Base-by-base conservation (phyloP, 2,113 vertebrate species). In the Caloenas nicobarica region DNA sequence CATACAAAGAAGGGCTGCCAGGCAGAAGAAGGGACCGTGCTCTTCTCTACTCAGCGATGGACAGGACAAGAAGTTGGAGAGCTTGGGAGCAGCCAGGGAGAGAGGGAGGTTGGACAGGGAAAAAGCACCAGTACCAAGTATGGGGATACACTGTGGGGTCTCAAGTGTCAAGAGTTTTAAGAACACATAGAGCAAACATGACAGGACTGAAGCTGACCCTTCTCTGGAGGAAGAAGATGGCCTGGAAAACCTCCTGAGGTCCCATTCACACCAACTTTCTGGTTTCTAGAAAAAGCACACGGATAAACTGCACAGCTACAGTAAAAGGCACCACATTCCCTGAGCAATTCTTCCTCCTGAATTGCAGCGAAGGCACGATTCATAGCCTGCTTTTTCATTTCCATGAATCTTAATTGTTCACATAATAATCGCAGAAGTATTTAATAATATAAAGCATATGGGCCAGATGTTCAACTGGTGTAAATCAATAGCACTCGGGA, bases 371-470 rank as follows among this genome's bases (percentile, higher is more conserved):
- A 96, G 69, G 70, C 65, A 91, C 94, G 91, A 91, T 93, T 96
- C 95, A 83, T 61, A 84, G 93, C 33, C 74, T 70, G 87, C 71
- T 95, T 94, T 94, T 96, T 90, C 91, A 92, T 92, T 93, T 93
- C 88, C 86, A 94, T 86, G 91, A 88, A 87, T 96, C 88, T 93
- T 96, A 96, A 93, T 97, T 96, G 96, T 88, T 95, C 96, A 95
- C 96, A 93, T 91, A 88, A 96, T 95, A 96, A 93, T 92, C 23
- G 1, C 80, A 93, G 90, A 96, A 97, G 88, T 96, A 94, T 94
- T 96, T 94, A 96, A 96, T 96, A 97, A 96, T 84, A 93, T 91
- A 94, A 93, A 96, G 90, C 91, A 95, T 89, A 93, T 84, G 95
- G 92, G 96, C 92, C 96, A 97, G 93, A 93, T 97, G 95, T 96